Evolutionary conservation across 2,797 vertebrate species (phyloP).

Genomic region (Arremon aurantiirostris): DNA sequence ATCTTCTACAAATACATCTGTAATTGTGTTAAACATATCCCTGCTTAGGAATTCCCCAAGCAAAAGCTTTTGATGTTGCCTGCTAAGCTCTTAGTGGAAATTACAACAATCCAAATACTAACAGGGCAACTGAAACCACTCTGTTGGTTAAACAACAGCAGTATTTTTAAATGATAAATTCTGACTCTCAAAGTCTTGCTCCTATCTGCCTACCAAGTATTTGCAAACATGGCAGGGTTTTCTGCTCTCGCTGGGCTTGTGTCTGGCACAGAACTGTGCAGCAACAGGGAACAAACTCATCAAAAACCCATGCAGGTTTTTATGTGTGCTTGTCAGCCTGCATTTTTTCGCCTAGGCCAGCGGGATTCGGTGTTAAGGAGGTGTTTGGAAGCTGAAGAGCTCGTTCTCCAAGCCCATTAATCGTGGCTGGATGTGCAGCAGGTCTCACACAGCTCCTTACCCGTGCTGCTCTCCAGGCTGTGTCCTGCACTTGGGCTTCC

Average conservation of each 20-base stretch:
- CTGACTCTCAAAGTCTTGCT: not conserved
- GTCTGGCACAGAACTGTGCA: not conserved
- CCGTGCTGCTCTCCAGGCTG: not conserved
- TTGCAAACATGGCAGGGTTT: not conserved
- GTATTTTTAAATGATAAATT: not conserved
- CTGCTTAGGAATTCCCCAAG: constrained; percentile 25
- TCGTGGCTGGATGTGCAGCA: not conserved
- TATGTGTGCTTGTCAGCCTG: not conserved
- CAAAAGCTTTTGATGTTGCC: constrained; percentile 40
- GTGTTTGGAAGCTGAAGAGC: not conserved
- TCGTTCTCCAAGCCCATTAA: not conserved
- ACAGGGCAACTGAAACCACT: not conserved
- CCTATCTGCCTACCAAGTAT: not conserved
- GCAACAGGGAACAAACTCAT: not conserved
- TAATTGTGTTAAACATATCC: constrained; percentile 41
- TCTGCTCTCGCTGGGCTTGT: not conserved
- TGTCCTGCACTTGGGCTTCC: not conserved
- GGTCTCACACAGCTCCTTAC: not conserved
- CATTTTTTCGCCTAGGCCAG: not conserved
- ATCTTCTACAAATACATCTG: constrained; percentile 41
- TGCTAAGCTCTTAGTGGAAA: constrained; percentile 20
- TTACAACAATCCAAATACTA: constrained; percentile 2
- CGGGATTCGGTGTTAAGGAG: not conserved
- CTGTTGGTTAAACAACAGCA: not conserved
- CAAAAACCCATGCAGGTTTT: constrained; percentile 13